Percentiles rank a stretch among this genome's conserved stretches.
phyloP scores from a whole-genome alignment of 1,140 invertebrate genomes.

The Cotesia glomerata region DNA sequence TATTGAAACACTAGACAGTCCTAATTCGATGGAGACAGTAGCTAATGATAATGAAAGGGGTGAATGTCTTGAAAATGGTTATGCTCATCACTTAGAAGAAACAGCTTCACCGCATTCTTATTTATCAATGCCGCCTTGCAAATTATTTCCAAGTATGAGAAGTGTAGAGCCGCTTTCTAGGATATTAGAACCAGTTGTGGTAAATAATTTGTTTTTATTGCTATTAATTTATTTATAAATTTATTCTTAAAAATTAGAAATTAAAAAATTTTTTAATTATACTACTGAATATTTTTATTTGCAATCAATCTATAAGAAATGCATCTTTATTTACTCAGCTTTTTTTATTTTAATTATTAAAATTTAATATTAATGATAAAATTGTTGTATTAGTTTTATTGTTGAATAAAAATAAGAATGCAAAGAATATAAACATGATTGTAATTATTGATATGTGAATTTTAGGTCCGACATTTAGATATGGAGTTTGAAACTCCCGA shows the following conservation, averaged over 20 bases:
- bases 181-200: constrained; percentile 74
- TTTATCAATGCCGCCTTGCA: constrained; percentile 82
- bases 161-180: constrained; percentile 76
- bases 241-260: not conserved
- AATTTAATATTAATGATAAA: too few relatives aligned
- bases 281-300: too few relatives aligned
- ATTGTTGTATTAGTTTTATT: too few relatives aligned
- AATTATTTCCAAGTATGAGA: constrained; percentile 76
- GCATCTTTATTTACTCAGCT: too few relatives aligned
- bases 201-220: constrained; percentile 31
- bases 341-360: too few relatives aligned
- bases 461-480: constrained; percentile 53
- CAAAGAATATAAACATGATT: not conserved
- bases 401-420: too few relatives aligned
- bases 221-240: not conserved
- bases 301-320: too few relatives aligned
- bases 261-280: too few relatives aligned
- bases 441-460: not conserved
- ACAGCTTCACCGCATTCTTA: constrained; percentile 70
- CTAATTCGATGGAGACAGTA: constrained; percentile 41
- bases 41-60: constrained; percentile 42
- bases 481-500: constrained; percentile 53
- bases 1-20: constrained; percentile 39
- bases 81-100: constrained; percentile 44
- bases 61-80: constrained; percentile 49